These are phyloP conservation scores for Phrynosoma platyrhinos DNA, from an alignment of 2,113 vertebrate genomes.

Conservation along the genomic window DNA sequence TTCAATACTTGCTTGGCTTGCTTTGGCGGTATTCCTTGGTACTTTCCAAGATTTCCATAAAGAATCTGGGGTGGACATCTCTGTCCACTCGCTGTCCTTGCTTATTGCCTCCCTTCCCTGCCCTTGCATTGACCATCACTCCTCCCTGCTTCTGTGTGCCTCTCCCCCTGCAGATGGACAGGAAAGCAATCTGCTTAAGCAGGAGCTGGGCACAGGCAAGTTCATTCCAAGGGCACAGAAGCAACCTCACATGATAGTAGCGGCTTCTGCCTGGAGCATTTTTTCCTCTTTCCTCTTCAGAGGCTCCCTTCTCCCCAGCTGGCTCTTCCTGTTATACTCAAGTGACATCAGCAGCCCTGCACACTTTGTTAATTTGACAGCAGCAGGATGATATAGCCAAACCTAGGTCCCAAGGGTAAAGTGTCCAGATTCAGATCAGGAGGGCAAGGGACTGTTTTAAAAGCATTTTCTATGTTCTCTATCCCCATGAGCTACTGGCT, in stretches of 20 bases:
- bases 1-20: neutral
- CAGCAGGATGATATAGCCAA: neutral
- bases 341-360: neutral
- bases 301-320: neutral
- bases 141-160: neutral
- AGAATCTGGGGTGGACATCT: neutral
- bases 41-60: neutral
- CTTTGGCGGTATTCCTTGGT: neutral
- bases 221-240: neutral
- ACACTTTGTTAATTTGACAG: neutral
- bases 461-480: neutral
- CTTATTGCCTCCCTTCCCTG: neutral
- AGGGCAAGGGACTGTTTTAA: neutral
- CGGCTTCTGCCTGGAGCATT: constrained; percentile 6
- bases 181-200: neutral
- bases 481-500: neutral
- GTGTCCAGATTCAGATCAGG: neutral
- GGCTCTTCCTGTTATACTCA: constrained; percentile 16
- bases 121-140: neutral
- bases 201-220: neutral
- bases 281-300: constrained; percentile 9
- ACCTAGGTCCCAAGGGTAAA: neutral
- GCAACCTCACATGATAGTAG: neutral
- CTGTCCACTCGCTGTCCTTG: no score
- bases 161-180: neutral